Conservation (phyloP, 2,113 vertebrate species). For the Dasyurus viverrinus region DNA sequence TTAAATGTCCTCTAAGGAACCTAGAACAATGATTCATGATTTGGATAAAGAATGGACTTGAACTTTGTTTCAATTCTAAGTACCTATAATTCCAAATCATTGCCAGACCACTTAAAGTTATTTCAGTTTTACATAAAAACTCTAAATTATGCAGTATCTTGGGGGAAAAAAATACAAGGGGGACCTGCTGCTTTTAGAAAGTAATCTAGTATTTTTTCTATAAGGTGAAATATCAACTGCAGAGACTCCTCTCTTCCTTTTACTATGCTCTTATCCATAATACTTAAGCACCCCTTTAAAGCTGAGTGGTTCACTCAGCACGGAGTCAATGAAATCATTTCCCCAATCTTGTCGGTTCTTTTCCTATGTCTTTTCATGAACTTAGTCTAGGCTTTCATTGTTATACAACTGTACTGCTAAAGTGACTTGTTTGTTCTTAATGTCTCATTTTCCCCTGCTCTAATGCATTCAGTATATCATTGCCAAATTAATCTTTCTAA, state of each 20-base stretch:
- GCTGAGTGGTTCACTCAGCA: not conserved
- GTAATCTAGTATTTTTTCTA: not conserved
- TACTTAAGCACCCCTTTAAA: not conserved
- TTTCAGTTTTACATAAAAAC: not conserved
- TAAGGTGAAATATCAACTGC: not conserved
- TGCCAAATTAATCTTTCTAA: not conserved
- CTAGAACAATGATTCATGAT: not conserved
- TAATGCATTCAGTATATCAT: not conserved
- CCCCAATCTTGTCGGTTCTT: not conserved
- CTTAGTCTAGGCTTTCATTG: not conserved
- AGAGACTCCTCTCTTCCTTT: not conserved
- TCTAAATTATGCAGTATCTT: not conserved
- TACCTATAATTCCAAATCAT: not conserved
- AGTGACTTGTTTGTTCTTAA: too few relatives aligned
- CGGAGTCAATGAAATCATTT: not conserved
- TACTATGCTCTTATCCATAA: not conserved
- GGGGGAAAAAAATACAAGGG: not conserved
- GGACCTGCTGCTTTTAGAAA: not conserved
- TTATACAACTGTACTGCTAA: too few relatives aligned
- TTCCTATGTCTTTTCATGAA: rapidly evolving
- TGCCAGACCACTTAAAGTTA: not conserved
- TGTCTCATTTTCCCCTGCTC: not conserved
- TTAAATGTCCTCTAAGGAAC: not conserved
- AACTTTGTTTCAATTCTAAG: not conserved
- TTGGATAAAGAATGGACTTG: not conserved